Conservation (phyloP, 2,113 vertebrate species). For the Thermophis baileyi region DNA sequence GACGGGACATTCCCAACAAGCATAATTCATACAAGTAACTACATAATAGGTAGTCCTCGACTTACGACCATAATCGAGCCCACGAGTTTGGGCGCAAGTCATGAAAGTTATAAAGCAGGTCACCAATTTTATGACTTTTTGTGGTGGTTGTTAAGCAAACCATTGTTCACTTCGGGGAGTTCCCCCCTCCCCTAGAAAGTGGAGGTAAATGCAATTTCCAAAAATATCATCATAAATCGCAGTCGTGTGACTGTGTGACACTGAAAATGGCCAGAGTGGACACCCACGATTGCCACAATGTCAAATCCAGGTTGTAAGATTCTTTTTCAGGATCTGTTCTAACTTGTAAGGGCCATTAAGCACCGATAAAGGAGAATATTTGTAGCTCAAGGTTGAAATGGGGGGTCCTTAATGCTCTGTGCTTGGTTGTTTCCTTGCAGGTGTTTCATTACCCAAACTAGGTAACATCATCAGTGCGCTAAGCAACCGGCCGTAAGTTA, state of each 20-base stretch:
- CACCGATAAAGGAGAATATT: neutral
- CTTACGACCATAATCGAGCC: neutral
- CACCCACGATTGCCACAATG: neutral
- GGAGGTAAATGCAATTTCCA: neutral
- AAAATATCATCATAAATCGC: neutral
- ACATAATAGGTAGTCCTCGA: neutral
- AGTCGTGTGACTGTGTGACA: neutral
- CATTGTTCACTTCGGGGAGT: neutral
- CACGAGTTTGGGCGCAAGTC: neutral
- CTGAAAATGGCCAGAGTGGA: neutral
- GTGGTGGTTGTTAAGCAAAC: neutral
- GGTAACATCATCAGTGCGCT: neutral
- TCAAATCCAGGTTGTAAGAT: neutral
- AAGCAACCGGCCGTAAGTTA: neutral
- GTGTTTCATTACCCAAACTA: neutral
- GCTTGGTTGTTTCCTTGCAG: neutral
- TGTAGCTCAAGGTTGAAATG: neutral
- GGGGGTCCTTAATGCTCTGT: neutral
- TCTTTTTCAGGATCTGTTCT: neutral
- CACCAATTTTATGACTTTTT: neutral
- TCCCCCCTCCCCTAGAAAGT: accelerated
- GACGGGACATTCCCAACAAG: neutral
- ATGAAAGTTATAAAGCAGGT: neutral
- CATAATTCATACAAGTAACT: neutral
- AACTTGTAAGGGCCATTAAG: neutral